Evolutionary conservation across 2,797 vertebrate genomes (phyloP).

Genomic region (Pantherophis vulpinus): DNA sequence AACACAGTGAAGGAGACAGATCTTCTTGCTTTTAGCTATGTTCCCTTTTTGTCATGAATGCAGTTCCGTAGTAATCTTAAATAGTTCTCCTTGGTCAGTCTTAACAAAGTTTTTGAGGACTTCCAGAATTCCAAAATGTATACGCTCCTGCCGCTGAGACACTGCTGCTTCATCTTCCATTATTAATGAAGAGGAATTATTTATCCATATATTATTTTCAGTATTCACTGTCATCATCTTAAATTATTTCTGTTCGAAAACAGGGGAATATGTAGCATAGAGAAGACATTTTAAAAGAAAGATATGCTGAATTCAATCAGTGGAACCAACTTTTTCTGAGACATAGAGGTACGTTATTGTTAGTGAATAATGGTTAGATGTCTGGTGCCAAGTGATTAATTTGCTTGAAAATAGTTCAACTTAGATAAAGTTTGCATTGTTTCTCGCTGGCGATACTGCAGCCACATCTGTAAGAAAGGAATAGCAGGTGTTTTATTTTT

Average conservation of each 20-base stretch:
- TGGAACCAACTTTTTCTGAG: not conserved
- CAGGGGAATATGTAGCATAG: not conserved
- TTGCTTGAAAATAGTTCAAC: slow-evolving; percentile 54
- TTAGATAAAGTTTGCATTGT: slow-evolving; percentile 59
- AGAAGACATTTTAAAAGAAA: not conserved
- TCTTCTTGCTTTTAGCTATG: not conserved
- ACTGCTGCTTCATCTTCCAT: not conserved
- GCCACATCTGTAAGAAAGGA: slow-evolving; percentile 60
- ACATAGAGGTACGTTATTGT: not conserved
- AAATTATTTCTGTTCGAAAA: not conserved
- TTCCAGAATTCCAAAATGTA: not conserved
- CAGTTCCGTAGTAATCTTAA: not conserved
- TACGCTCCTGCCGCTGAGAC: not conserved
- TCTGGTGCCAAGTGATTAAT: slow-evolving; percentile 42
- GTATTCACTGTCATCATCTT: not conserved
- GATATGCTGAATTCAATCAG: not conserved
- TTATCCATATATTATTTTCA: not conserved
- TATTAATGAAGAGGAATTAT: not conserved
- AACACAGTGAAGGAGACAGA: not conserved
- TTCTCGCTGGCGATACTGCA: slow-evolving; percentile 52
- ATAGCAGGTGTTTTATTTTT: slow-evolving; percentile 62
- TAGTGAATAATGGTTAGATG: slow-evolving; percentile 27
- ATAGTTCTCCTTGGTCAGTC: not conserved
- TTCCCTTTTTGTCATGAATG: not conserved
- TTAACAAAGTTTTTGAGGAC: not conserved